These are phyloP conservation scores for Rhizoglyphus robini DNA, from an alignment of 1,140 invertebrate genomes.

Conservation along the genomic window DNA sequence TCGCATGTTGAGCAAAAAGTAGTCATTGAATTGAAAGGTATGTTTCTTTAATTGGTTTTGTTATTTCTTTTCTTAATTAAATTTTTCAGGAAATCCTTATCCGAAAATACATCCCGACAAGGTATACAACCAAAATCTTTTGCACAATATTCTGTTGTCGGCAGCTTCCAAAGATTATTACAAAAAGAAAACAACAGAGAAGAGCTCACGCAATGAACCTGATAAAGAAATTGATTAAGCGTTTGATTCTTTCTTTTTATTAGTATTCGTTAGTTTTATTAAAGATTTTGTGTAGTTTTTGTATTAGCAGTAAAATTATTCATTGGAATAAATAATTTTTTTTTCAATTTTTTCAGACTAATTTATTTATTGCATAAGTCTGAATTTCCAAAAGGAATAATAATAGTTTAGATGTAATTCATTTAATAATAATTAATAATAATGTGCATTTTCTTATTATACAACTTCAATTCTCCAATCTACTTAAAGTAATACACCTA, in stretches of 20 bases:
- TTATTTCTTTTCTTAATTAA: neutral
- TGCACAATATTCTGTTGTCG: constrained; percentile 30
- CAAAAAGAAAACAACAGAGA: constrained; percentile 6
- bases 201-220: no score
- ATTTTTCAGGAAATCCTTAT: constrained; percentile 27
- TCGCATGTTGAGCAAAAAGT: constrained; percentile 31
- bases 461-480: no score
- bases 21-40: constrained; percentile 62
- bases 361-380: no score
- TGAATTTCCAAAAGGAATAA: no score
- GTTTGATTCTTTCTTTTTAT: no score
- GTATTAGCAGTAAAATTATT: neutral
- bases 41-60: constrained; percentile 23
- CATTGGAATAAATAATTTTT: neutral
- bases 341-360: neutral
- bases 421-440: no score
- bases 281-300: neutral
- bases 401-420: no score
- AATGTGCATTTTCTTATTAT: no score
- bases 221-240: neutral
- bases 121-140: constrained; percentile 20
- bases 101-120: constrained; percentile 26
- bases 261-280: neutral
- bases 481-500: no score
- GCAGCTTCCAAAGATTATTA: constrained; percentile 28